Base-by-base conservation (phyloP, 2,888 invertebrate species). In the Trichopria drosophilae region DNA sequence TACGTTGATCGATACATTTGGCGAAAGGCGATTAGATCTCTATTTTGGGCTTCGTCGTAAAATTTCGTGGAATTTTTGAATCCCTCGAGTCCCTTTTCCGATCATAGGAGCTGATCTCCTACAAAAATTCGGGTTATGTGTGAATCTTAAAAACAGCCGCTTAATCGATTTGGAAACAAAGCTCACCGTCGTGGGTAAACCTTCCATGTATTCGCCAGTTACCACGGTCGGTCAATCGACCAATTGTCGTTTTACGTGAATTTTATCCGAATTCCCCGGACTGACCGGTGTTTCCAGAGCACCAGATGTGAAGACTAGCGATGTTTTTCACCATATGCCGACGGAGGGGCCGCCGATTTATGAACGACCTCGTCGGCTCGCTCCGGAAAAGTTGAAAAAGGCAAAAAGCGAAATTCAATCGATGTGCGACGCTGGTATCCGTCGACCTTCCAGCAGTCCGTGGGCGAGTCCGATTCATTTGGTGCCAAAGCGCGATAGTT, bases 251-350 rank as follows among this genome's bases (percentile, higher is more conserved):
- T n/a, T n/a, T n/a, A n/a, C n/a, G n/a, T n/a, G n/a, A n/a, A n/a
- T n/a, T n/a, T n/a, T n/a, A n/a, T n/a, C n/a, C n/a, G n/a, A n/a
- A n/a, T n/a, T n/a, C n/a, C n/a, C n/a, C n/a, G n/a, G n/a, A n/a
- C n/a, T n/a, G n/a, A n/a, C n/a, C n/a, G n/a, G n/a, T n/a, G n/a
- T n/a, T n/a, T n/a, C n/a, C n/a, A n/a, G n/a, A n/a, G n/a, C n/a
- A n/a, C 26, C 35, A 10, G 4, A 16, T 2, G 18, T 7, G 13
- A 1, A 9, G 19, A 12, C 24, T 6, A 7, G 18, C 12, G 32
- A 24, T n/a, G 41, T 48, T 10, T 35, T 10, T 9, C 48, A 48
- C 15, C 34, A 41, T 10, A 41, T 48, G 10, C 18, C 41, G 7
- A 41, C 41, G 7, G 24, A 39, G 10, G 48, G 48, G 3, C 41